Evolutionary conservation across 1,140 invertebrate genomes (phyloP).

Genomic region (Zaprionus lachaisei): DNA sequence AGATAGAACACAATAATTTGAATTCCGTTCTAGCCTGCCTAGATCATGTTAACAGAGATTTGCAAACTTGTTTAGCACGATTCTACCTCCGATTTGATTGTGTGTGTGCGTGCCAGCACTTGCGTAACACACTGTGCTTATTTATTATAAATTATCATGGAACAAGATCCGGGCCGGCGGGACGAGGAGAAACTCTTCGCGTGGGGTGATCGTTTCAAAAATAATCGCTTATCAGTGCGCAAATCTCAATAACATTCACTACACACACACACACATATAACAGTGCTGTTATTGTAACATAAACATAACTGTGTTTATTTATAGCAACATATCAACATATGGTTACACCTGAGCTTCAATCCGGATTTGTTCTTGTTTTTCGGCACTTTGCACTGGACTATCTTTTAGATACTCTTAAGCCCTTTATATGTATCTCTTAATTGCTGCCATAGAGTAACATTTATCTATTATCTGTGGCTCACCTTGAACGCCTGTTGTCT

Average conservation of each 20-base stretch:
- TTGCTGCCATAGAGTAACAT: neutral
- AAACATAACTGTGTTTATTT: neutral
- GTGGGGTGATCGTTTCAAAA: constrained; percentile 28
- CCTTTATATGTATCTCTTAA: neutral
- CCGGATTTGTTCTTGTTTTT: constrained; percentile 7
- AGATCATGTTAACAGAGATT: constrained; percentile 37
- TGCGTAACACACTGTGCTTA: constrained; percentile 46
- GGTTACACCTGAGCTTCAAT: constrained; percentile 17
- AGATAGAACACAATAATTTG: constrained; percentile 17
- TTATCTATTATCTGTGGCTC: constrained; percentile 3
- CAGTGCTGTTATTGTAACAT: constrained; percentile 8
- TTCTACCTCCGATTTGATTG: neutral
- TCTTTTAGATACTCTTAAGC: neutral
- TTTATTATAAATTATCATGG: constrained; percentile 37
- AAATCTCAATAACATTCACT: neutral
- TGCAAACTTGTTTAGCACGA: constrained; percentile 61
- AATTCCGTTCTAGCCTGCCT: constrained; percentile 10
- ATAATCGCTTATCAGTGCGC: constrained; percentile 22
- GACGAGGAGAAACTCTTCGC: constrained; percentile 14
- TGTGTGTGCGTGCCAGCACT: constrained; percentile 31
- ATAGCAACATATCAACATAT: constrained; percentile 27
- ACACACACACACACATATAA: neutral
- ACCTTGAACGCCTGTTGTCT: constrained; percentile 47
- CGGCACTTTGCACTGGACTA: neutral
- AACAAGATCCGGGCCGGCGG: neutral